Evolutionary conservation across 1,140 invertebrate genomes (phyloP).

Genomic region (Ostrea edulis): DNA sequence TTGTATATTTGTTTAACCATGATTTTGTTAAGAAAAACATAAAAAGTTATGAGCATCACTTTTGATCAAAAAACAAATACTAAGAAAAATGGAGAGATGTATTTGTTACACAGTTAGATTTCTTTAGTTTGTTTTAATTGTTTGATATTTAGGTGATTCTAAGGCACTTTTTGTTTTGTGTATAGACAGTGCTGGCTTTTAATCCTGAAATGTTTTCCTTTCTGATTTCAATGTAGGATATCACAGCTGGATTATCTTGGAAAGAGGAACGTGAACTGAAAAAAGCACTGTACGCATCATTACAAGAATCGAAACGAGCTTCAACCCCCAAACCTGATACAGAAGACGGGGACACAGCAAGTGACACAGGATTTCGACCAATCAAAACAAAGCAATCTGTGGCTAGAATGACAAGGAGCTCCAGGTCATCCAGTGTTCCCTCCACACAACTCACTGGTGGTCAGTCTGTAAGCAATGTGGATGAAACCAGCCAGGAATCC

Average conservation of each 20-base stretch:
- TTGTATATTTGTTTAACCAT: too few relatives aligned
- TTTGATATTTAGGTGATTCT: too few relatives aligned
- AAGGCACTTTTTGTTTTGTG: too few relatives aligned
- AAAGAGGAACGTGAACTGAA: conserved; percentile 79
- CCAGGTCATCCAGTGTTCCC: background rate
- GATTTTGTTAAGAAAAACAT: too few relatives aligned
- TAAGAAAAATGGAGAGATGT: too few relatives aligned
- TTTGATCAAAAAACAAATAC: too few relatives aligned
- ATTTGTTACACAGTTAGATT: too few relatives aligned
- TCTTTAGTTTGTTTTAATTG: too few relatives aligned
- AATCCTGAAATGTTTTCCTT: too few relatives aligned
- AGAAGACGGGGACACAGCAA: background rate
- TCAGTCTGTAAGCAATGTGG: conserved; percentile 34
- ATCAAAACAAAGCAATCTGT: conserved; percentile 11
- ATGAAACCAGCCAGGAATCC: conserved; percentile 69
- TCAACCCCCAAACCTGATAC: conserved; percentile 10
- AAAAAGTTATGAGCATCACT: too few relatives aligned
- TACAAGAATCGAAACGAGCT: conserved; percentile 73
- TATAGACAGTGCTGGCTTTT: too few relatives aligned
- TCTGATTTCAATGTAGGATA: conserved; percentile 64
- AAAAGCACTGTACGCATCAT: conserved; percentile 79
- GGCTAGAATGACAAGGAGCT: background rate
- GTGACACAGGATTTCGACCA: background rate
- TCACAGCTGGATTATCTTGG: conserved; percentile 77
- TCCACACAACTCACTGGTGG: background rate